A percentile compares a stretch with the other conserved stretches of the same genome.
Conservation (phyloP, 2,113 vertebrate species). For the Antechinus flavipes region DNA sequence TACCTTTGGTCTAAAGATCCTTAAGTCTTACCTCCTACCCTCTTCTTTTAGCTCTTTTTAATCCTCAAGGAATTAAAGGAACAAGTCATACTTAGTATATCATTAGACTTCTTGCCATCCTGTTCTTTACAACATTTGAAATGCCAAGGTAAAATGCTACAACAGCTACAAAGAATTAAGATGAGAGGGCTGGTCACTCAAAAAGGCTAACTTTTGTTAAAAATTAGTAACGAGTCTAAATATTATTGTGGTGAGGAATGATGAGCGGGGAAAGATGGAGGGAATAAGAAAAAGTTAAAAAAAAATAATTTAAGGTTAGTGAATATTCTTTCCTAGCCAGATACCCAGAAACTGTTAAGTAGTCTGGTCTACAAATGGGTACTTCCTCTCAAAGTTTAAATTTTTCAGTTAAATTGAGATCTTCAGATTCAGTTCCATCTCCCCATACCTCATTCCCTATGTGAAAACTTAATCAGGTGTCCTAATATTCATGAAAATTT, state of each 20-base stretch:
- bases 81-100: neutral
- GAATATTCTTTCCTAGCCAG: neutral
- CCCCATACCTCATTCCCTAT: neutral
- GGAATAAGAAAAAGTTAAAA: neutral
- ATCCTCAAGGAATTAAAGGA: neutral
- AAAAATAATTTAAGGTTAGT: neutral
- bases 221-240: neutral
- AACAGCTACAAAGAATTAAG: no score
- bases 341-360: neutral
- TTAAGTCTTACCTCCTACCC: neutral
- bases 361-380: neutral
- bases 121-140: no score
- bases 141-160: no score
- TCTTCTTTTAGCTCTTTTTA: neutral
- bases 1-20: neutral
- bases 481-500: conserved; percentile 5
- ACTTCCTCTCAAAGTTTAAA: neutral
- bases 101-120: no score
- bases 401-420: neutral
- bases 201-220: neutral
- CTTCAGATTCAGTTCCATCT: neutral
- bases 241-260: neutral
- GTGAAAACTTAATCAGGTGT: neutral
- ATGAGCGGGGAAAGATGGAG: neutral
- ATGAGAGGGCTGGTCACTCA: neutral